These are phyloP conservation scores for Scartelaos histophorus DNA, from an alignment of 2,113 vertebrate species.

Conservation along the genomic window DNA sequence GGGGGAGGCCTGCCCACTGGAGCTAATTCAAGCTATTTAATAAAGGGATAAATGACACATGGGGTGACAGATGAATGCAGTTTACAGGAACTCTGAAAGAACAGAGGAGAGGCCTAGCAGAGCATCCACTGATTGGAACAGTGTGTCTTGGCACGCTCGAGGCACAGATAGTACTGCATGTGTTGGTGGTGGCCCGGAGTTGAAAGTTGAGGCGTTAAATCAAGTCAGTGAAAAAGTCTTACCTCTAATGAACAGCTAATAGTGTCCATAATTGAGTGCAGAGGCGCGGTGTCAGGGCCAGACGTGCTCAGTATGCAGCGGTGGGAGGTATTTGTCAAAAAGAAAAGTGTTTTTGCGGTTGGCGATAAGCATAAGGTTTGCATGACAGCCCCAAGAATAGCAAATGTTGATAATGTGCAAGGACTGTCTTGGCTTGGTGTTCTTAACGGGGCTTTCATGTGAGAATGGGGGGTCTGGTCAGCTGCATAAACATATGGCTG, in stretches of 20 bases:
- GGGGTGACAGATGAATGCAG: conserved; percentile 28
- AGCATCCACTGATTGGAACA: conserved; percentile 41
- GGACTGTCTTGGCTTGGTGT: conserved; percentile 55
- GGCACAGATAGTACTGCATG: conserved; percentile 23
- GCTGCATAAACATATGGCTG: conserved; percentile 77
- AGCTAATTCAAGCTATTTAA: conserved; percentile 31
- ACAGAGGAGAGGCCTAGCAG: conserved; percentile 24
- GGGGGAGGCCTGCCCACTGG: conserved; percentile 12
- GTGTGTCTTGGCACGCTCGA: conserved; percentile 46
- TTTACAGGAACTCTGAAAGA: conserved; percentile 19
- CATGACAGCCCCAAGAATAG: conserved; percentile 67
- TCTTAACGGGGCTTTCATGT: conserved; percentile 70
- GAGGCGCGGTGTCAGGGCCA: conserved; percentile 40
- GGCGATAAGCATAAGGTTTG: conserved; percentile 54
- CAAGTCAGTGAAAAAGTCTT: conserved; percentile 52
- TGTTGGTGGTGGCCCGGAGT: conserved; percentile 28
- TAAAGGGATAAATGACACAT: conserved; percentile 17
- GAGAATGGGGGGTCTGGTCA: conserved; percentile 76
- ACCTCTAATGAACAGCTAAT: conserved; percentile 62
- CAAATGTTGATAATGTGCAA: conserved; percentile 66
- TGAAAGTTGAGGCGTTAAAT: conserved; percentile 49
- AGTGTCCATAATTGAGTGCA: conserved; percentile 63
- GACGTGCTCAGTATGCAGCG: conserved; percentile 23
- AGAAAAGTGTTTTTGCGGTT: conserved; percentile 45
- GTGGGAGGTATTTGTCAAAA: conserved; percentile 53